These are phyloP conservation scores for Myopa tessellatipennis DNA, from an alignment of 2,888 invertebrate genomes.

Conservation along the genomic window DNA sequence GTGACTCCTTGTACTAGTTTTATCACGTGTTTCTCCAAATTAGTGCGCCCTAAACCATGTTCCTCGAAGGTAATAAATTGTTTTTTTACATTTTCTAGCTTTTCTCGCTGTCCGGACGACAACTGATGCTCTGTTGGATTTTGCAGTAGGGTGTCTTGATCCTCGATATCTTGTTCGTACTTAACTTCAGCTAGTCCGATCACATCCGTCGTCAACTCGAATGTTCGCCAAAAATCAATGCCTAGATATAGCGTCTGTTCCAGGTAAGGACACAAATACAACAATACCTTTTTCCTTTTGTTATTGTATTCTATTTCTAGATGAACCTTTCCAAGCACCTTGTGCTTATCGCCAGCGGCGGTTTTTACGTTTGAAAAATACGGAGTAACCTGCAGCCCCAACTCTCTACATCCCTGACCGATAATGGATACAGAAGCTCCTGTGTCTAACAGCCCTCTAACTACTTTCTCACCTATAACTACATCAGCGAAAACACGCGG, in stretches of 20 bases:
- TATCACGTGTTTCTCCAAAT: slow-evolving; percentile 40
- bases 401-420: slow-evolving; percentile 19
- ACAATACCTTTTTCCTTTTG: background rate
- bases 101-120: background rate
- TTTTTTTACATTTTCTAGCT: background rate
- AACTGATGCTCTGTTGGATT: background rate
- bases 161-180: background rate
- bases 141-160: background rate
- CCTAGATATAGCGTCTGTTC: slow-evolving; percentile 42
- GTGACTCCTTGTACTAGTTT: slow-evolving; percentile 40
- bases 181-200: background rate
- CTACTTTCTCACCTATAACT: background rate
- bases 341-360: slow-evolving; percentile 18
- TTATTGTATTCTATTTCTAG: background rate
- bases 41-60: slow-evolving; percentile 40
- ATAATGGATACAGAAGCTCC: background rate
- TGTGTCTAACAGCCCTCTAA: slow-evolving; percentile 4
- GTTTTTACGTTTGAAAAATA: slow-evolving; percentile 29
- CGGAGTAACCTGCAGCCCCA: background rate
- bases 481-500: background rate
- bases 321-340: slow-evolving; percentile 20
- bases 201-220: slow-evolving; percentile 27
- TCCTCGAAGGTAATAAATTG: slow-evolving; percentile 1
- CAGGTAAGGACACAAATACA: slow-evolving; percentile 27
- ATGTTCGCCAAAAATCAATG: slow-evolving; percentile 41